Evolutionary conservation across 1,140 invertebrate species (phyloP).

Genomic region (Diorhabda carinulata): DNA sequence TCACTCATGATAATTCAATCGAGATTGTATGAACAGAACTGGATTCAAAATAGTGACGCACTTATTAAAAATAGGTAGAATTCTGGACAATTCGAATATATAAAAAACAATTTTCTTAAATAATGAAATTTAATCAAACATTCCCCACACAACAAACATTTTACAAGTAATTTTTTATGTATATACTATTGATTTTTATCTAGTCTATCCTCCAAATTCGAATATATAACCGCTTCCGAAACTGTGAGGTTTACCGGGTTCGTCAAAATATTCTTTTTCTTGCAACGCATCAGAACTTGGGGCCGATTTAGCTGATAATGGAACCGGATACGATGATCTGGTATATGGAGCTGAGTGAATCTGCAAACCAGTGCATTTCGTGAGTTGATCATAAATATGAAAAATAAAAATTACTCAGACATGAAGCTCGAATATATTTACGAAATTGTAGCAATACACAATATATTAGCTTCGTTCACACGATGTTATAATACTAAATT

Average conservation of each 20-base stretch:
- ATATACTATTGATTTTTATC: background rate
- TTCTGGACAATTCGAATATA: too few species aligned
- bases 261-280: conserved; percentile 41
- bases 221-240: conserved; percentile 60
- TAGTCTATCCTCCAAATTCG: conserved; percentile 47
- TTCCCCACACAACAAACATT: background rate
- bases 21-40: too few species aligned
- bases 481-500: background rate
- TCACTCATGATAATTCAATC: too few species aligned
- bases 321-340: conserved; percentile 21
- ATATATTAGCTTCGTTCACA: too few species aligned
- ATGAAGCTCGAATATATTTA: background rate
- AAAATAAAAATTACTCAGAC: too few species aligned
- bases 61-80: too few species aligned
- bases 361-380: too few species aligned
- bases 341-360: too few species aligned
- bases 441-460: too few species aligned
- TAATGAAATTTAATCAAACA: background rate
- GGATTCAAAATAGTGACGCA: too few species aligned
- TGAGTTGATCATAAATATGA: too few species aligned
- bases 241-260: conserved; percentile 51
- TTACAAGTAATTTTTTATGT: background rate
- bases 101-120: too few species aligned
- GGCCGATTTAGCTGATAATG: conserved; percentile 10
- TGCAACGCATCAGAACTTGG: conserved; percentile 26